A percentile compares a stretch with the other conserved stretches of the same genome.
phyloP scores from a whole-genome alignment of 2,113 vertebrate species.

The Meles meles region DNA sequence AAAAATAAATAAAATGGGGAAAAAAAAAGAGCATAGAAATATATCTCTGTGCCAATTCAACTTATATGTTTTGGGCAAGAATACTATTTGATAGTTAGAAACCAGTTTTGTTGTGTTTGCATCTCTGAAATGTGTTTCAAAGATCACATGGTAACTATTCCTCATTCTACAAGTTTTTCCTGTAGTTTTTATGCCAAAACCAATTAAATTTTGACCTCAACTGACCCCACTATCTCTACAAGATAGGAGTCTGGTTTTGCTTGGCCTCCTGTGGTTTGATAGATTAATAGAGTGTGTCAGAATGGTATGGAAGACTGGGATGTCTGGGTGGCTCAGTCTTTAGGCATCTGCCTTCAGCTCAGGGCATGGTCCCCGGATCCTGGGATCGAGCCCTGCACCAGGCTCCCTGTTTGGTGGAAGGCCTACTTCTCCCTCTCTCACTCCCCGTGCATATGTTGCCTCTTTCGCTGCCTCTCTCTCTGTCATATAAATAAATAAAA shows the following conservation, averaged over 20 bases:
- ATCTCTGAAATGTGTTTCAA: background rate
- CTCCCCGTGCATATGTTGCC: no score
- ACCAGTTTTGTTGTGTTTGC: background rate
- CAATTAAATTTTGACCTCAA: background rate
- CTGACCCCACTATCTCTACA: background rate
- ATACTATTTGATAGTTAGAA: background rate
- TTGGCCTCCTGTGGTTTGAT: background rate
- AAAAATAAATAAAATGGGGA: no score
- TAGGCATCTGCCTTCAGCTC: no score
- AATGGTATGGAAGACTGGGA: background rate
- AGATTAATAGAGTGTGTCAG: background rate
- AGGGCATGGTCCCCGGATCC: no score
- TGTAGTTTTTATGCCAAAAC: background rate
- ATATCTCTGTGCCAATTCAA: background rate
- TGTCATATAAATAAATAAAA: no score
- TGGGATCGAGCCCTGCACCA: no score
- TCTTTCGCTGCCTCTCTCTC: no score
- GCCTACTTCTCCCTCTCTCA: no score
- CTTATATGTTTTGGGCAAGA: background rate
- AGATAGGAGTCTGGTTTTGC: background rate
- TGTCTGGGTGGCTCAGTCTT: no score
- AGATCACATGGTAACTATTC: background rate
- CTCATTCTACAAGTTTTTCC: background rate
- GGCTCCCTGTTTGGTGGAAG: no score
- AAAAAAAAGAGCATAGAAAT: background rate